Percentiles rank a stretch among this genome's conserved stretches.
These are phyloP conservation scores for Pseudorectes ferrugineus DNA, from an alignment of 2,113 vertebrate species.

Conservation along the genomic window DNA sequence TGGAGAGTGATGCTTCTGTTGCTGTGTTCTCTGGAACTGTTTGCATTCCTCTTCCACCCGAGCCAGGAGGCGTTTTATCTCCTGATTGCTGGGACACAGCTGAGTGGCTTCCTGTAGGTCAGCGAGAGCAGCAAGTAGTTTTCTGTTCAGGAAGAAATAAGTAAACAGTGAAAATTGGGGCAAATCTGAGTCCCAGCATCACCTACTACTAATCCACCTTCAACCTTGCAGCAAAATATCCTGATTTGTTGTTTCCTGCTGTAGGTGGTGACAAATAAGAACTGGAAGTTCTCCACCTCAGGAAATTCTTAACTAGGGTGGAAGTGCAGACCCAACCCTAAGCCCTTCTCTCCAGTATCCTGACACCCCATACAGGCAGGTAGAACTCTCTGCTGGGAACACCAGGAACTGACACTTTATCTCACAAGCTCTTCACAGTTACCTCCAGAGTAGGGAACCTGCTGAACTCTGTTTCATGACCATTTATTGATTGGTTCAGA, in stretches of 20 bases:
- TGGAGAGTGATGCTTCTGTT: conserved; percentile 72
- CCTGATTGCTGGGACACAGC: conserved; percentile 90
- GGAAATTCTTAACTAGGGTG: background rate
- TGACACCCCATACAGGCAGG: background rate
- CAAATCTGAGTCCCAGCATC: background rate
- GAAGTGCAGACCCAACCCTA: background rate
- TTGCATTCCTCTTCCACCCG: conserved; percentile 94
- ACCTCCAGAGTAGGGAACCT: background rate
- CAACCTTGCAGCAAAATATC: background rate
- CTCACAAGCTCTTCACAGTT: background rate
- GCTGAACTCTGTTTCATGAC: background rate
- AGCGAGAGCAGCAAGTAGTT: conserved; percentile 85
- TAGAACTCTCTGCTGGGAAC: background rate
- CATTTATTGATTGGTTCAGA: background rate
- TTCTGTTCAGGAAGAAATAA: conserved; percentile 64
- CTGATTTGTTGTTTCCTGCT: background rate
- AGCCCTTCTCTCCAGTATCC: background rate
- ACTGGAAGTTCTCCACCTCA: background rate
- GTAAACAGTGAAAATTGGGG: background rate
- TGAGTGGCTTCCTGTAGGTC: conserved; percentile 90
- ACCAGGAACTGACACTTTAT: background rate
- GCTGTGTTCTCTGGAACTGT: conserved; percentile 86
- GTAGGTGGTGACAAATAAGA: background rate
- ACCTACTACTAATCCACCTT: background rate
- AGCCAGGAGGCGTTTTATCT: conserved; percentile 86